Base-by-base conservation (phyloP, 1,140 invertebrate genomes). In the Papilio helenus region DNA sequence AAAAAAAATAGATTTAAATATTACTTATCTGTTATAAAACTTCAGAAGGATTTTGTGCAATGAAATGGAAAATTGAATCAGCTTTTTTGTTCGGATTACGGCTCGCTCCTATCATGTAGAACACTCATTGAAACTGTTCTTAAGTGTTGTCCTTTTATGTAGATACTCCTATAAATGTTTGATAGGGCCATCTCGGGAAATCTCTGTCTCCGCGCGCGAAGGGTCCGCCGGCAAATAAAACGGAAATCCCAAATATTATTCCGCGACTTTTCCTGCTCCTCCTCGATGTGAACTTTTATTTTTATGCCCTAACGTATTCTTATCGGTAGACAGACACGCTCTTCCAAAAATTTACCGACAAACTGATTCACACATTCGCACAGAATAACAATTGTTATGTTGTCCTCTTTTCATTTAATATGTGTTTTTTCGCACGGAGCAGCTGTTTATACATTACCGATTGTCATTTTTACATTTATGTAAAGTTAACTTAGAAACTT, bases 151-250 rank as follows among this genome's bases (percentile, higher is more conserved):
- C 91, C 92, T 93, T 93, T 94, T 94, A 93, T 93, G 88, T 91
- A 92, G 89, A 89, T 92, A 93, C 92, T 93, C 93, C 88, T 77
- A 93, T 94, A 94, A 94, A 94, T 94, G 92, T 94, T 94, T 93
- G 93, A 94, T 94, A 93, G 92, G 92, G 88, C 91, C 91, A 93
- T 94, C 93, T 92, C 93, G 93, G 90, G 88, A 93, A 94, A 94
- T 94, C 93, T 94, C 92, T 90, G 93, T 90, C 93, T 93, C 91
- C 91, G 93, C 93, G 93, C 91, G 88, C 86, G 89, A 88, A 94
- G 93, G 92, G 93, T 94, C 93, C 89, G 89, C 89, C 92, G 90
- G 93, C 93, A 94, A 94, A 94, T 94, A 94, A 94, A 94, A 93
- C 89, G 89, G 87, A 87, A 91, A 91, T 94, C 93, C 91, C 93